Conservation (phyloP, 1,140 invertebrate genomes). For the Sycophaga agraensis region DNA sequence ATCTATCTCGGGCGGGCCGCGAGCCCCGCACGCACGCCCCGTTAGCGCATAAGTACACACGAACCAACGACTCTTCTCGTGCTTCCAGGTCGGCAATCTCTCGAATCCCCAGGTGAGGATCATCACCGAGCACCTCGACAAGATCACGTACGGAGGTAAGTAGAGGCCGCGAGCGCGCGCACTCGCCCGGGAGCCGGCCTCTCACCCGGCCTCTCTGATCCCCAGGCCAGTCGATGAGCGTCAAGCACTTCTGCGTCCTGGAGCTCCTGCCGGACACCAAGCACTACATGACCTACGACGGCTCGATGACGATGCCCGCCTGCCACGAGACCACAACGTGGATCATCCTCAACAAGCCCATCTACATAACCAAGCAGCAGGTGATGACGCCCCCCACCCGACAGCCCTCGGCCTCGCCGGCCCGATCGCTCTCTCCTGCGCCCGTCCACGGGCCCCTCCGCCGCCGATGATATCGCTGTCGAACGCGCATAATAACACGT, state of each 20-base stretch:
- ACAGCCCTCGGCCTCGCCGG: no score
- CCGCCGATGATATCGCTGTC: no score
- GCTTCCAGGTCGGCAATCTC: constrained; percentile 77
- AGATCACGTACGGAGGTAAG: constrained; percentile 84
- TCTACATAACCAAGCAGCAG: constrained; percentile 94
- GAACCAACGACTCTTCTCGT: constrained; percentile 23
- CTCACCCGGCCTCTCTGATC: no score
- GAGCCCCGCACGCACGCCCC: background rate
- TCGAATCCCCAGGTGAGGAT: constrained; percentile 84
- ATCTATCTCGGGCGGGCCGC: background rate
- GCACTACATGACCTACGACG: constrained; percentile 97
- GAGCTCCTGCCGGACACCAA: constrained; percentile 88
- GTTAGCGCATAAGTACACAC: background rate
- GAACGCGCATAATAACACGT: no score
- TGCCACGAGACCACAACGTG: constrained; percentile 93
- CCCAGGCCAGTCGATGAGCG: constrained; percentile 75
- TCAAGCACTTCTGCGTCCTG: constrained; percentile 79
- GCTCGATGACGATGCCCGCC: constrained; percentile 90
- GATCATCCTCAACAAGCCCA: constrained; percentile 94
- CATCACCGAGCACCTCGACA: constrained; percentile 83
- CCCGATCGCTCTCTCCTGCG: no score
- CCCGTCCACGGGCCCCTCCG: no score
- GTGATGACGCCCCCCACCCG: constrained; percentile 56
- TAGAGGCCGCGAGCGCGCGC: no score
- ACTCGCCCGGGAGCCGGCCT: no score